Evolutionary conservation across 2,888 invertebrate species (phyloP).

Genomic region (Napeogenes inachia): DNA sequence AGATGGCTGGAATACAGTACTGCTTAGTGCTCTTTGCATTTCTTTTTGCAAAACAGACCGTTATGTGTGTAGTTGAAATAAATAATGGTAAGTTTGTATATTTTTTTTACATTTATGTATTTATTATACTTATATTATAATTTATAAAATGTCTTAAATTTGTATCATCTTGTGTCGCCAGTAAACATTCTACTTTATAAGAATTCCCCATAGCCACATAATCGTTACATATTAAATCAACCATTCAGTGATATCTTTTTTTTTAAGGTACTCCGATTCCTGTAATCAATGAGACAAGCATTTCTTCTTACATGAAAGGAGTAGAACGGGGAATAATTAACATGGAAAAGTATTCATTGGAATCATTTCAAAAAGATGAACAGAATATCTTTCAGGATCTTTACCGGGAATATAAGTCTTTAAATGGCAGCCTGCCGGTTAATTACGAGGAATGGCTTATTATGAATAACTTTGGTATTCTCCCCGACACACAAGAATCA

Average conservation of each 20-base stretch:
- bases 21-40: not conserved
- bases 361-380: slow-evolving; percentile 50
- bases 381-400: slow-evolving; percentile 49
- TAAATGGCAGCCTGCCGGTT: slow-evolving; percentile 42
- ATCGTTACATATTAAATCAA: too few species aligned
- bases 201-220: too few species aligned
- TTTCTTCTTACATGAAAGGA: slow-evolving; percentile 41
- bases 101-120: not conserved
- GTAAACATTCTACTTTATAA: too few species aligned
- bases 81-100: slow-evolving; percentile 5
- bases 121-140: not conserved
- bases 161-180: too few species aligned
- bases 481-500: slow-evolving; percentile 52
- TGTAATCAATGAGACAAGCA: slow-evolving; percentile 39
- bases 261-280: slow-evolving; percentile 39
- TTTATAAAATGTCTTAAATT: too few species aligned
- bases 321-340: slow-evolving; percentile 57
- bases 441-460: slow-evolving; percentile 58
- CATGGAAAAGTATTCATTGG: slow-evolving; percentile 52
- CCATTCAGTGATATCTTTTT: too few species aligned
- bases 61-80: slow-evolving; percentile 10
- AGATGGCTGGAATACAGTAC: slow-evolving; percentile 7
- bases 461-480: slow-evolving; percentile 55
- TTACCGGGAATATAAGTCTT: slow-evolving; percentile 41
- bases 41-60: not conserved